A percentile compares a stretch with the other conserved stretches of the same genome.
These are phyloP conservation scores for Coenonympha arcania DNA, from an alignment of 2,888 invertebrate genomes.

Conservation along the genomic window DNA sequence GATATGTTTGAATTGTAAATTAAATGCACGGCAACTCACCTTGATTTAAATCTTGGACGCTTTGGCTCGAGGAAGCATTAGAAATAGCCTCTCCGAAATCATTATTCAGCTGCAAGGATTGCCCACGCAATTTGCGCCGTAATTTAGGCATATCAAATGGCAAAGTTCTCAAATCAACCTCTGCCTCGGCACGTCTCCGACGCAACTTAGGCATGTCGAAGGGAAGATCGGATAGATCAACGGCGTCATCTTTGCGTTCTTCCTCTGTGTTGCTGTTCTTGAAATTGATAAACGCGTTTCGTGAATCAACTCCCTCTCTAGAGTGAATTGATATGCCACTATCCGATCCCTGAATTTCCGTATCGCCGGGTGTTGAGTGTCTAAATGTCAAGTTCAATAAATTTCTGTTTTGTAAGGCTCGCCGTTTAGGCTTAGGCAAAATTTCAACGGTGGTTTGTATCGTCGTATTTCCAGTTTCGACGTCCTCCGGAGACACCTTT, in stretches of 20 bases:
- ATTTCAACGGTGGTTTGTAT: constrained; percentile 68
- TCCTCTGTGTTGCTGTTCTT: constrained; percentile 74
- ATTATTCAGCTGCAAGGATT: constrained; percentile 74
- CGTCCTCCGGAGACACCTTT: constrained; percentile 82
- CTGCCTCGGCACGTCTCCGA: constrained; percentile 80
- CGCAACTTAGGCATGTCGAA: constrained; percentile 93
- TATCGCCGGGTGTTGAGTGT: constrained; percentile 77
- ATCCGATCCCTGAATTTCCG: constrained; percentile 88
- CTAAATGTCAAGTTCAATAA: constrained; percentile 78
- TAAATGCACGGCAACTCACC: constrained; percentile 55
- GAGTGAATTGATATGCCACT: constrained; percentile 92
- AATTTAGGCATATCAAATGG: constrained; percentile 95
- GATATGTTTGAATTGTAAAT: not conserved
- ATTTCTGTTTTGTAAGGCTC: constrained; percentile 84
- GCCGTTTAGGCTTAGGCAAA: constrained; percentile 75
- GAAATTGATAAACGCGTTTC: constrained; percentile 76
- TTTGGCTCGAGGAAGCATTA: constrained; percentile 87
- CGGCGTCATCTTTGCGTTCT: constrained; percentile 71
- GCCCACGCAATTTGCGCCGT: constrained; percentile 80
- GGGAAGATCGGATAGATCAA: constrained; percentile 84
- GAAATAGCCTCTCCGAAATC: constrained; percentile 81
- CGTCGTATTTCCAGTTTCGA: constrained; percentile 56
- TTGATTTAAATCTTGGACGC: constrained; percentile 82
- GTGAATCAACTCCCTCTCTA: constrained; percentile 82
- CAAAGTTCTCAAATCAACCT: constrained; percentile 85